Evolutionary conservation across 2,113 vertebrate species (phyloP).

Genomic region (Hippocampus mohnikei): DNA sequence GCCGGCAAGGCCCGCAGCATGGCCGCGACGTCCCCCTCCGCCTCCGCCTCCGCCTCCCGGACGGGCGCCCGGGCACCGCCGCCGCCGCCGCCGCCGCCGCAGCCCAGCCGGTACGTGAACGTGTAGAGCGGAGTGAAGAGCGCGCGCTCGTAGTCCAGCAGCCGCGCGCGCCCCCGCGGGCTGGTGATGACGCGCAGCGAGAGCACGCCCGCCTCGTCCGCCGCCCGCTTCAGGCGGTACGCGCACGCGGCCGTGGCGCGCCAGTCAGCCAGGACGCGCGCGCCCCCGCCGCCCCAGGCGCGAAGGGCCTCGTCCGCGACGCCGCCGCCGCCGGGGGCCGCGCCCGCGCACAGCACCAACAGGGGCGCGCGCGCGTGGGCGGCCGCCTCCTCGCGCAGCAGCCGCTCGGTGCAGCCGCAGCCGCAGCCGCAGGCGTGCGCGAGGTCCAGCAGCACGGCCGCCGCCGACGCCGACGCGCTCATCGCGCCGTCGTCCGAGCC

Average conservation of each 20-base stretch:
- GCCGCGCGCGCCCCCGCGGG: constrained; percentile 54
- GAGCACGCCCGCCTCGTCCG: constrained; percentile 75
- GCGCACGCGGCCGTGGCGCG: constrained; percentile 67
- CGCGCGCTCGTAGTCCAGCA: constrained; percentile 71
- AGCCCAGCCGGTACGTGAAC: constrained; percentile 74
- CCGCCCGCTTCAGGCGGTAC: constrained; percentile 77
- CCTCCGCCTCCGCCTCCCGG: background rate
- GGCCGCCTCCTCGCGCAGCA: background rate
- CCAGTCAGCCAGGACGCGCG: constrained; percentile 47
- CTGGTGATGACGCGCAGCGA: constrained; percentile 73
- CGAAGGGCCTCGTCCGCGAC: background rate
- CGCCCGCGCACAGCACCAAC: constrained; percentile 38
- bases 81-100: too few relatives aligned
- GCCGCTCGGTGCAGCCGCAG: background rate
- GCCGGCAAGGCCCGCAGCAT: constrained; percentile 79
- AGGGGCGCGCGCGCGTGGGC: background rate
- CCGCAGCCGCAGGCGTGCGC: constrained; percentile 14
- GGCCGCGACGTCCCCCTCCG: constrained; percentile 66
- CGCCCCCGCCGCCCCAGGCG: background rate
- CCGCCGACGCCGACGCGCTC: background rate
- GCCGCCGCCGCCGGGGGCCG: rapidly evolving
- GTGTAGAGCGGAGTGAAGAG: constrained; percentile 84
- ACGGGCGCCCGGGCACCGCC: too few relatives aligned
- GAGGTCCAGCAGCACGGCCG: constrained; percentile 43
- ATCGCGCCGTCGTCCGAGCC: background rate